phyloP scores from a whole-genome alignment of 2,113 vertebrate species.

The Crotophaga sulcirostris region DNA sequence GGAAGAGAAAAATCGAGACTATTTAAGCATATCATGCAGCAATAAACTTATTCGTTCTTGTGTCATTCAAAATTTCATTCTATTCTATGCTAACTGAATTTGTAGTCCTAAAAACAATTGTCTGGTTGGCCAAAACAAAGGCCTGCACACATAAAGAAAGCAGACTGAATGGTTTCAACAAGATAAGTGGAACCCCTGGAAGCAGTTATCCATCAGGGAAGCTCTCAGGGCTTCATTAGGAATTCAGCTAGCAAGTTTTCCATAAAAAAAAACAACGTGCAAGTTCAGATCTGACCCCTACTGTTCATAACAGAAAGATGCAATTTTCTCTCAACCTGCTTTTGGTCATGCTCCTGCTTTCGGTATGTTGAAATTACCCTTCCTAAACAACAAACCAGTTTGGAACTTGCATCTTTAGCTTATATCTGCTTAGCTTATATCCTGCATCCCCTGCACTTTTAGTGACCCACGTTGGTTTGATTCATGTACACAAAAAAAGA shows the following conservation, averaged over 20 bases:
- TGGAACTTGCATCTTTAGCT: rapidly evolving
- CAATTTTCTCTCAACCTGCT: neutral
- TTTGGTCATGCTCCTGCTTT: neutral
- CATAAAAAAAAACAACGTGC: rapidly evolving
- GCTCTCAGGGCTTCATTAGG: neutral
- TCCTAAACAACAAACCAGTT: too few relatives aligned
- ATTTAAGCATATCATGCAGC: rapidly evolving
- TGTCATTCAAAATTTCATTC: neutral
- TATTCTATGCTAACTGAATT: neutral
- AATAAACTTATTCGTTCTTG: neutral
- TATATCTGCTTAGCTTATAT: too few relatives aligned
- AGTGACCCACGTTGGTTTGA: neutral
- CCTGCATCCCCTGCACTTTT: too few relatives aligned
- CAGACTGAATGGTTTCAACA: too few relatives aligned
- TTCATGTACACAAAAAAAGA: neutral
- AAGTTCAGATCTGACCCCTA: neutral
- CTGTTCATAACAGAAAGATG: too few relatives aligned
- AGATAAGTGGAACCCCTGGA: rapidly evolving
- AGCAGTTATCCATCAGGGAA: rapidly evolving
- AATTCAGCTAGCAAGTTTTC: too few relatives aligned
- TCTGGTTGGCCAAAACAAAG: neutral
- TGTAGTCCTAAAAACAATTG: neutral
- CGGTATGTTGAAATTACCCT: rapidly evolving
- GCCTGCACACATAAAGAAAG: rapidly evolving
- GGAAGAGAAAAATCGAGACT: neutral